Base-by-base conservation (phyloP, 2,797 vertebrate species). In the Thunnus albacares region DNA sequence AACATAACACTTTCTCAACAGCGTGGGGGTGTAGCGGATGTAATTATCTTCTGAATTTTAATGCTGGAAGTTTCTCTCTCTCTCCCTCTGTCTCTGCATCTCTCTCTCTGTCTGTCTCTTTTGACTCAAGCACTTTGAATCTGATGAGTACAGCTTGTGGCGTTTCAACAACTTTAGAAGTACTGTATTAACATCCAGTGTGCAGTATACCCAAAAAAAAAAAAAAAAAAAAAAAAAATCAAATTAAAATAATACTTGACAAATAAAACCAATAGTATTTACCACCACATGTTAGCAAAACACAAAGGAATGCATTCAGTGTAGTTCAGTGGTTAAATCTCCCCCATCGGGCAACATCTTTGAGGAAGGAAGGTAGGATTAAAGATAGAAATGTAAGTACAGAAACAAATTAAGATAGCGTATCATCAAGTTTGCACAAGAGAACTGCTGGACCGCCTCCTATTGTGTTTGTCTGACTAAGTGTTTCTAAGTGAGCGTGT, bases 21-120 rank as follows among this genome's bases (percentile, higher is more conserved):
- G 94, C 93, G 93, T 94, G 92, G 93, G 94, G 92, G 92, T 94
- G 93, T 84, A 91, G 94, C 90, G 88, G 93, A 95, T 95, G 95
- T 95, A 96, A 96, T 96, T 96, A 96, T 94, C 93, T 94, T 95
- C 93, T 95, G 95, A 95, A 96, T 96, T 95, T 95, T 95, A 96
- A 96, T 96, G 94, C 94, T 94, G 92, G 89, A 95, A 95, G 93
- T 96, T 95, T 92, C 88, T 82, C 86, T 74, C 89, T 79, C 81
- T 71, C 52, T 81, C 85, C 83, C 74, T 77, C 55, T 69, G 67
- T 83, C 70, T 70, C 64, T 51, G 51, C 90, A 77, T 87, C 57
- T 65, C 53, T 74, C 61, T 79, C 38, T 59, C 71, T 82, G 26
- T 84, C 75, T 83, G 78, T 92, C 88, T 93, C 83, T 91, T 93